These are phyloP conservation scores for Aegotheles bennettii DNA, from an alignment of 2,113 vertebrate species.

Conservation along the genomic window DNA sequence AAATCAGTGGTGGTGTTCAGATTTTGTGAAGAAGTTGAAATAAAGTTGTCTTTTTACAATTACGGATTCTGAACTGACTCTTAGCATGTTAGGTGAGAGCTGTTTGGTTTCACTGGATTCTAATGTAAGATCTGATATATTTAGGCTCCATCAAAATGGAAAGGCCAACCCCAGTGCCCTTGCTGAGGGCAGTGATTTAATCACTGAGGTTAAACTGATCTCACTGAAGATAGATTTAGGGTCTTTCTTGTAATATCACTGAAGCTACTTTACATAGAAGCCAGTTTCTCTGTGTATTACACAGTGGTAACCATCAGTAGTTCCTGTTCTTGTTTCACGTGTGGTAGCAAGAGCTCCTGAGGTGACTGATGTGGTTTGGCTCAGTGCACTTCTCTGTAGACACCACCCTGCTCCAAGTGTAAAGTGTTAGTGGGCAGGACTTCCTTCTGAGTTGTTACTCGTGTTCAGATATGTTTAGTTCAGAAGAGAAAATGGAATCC, in stretches of 20 bases:
- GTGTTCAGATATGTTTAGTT: neutral
- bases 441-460: neutral
- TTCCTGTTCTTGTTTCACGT: neutral
- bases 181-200: neutral
- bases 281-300: neutral
- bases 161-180: neutral
- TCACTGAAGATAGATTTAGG: neutral
- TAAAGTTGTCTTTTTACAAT: neutral
- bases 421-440: neutral
- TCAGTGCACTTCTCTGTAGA: neutral
- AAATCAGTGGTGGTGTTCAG: neutral
- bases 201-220: neutral
- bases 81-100: neutral
- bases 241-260: neutral
- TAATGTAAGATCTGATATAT: neutral
- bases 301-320: neutral
- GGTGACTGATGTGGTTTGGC: neutral
- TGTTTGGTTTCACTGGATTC: neutral
- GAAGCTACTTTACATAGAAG: neutral
- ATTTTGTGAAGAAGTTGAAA: neutral
- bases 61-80: neutral
- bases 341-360: neutral
- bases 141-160: neutral
- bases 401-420: neutral
- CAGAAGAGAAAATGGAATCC: neutral